Conservation (phyloP, 2,797 vertebrate species). For the Platyrinchus mystaceus region DNA sequence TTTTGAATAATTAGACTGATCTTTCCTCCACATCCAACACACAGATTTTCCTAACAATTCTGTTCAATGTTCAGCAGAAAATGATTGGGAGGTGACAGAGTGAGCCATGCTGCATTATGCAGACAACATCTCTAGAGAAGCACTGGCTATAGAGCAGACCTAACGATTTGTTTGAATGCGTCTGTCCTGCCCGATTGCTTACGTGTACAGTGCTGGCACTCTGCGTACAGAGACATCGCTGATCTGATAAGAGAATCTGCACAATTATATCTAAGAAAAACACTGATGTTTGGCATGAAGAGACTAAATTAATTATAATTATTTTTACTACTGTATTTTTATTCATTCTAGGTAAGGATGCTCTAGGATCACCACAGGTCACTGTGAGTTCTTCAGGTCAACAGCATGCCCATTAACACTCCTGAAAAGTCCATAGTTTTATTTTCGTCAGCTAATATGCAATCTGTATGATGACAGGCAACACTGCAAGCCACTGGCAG, state of each 20-base stretch:
- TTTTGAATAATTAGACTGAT: conserved; percentile 11
- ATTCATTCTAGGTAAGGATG: neutral
- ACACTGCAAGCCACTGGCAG: neutral
- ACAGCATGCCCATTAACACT: neutral
- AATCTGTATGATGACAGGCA: neutral
- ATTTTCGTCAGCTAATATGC: neutral
- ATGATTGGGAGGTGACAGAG: neutral
- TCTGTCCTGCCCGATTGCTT: neutral
- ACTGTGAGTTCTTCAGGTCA: neutral
- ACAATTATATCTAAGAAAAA: neutral
- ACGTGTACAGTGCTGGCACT: neutral
- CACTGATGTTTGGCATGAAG: neutral
- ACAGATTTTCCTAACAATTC: neutral
- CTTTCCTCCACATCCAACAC: neutral
- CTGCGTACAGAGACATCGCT: neutral
- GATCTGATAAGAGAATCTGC: neutral
- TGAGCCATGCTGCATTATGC: neutral
- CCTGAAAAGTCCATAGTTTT: neutral
- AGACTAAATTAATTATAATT: neutral
- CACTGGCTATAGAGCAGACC: neutral
- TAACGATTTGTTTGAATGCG: neutral
- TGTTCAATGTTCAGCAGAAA: neutral
- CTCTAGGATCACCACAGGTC: neutral
- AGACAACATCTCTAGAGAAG: neutral
- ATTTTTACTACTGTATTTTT: neutral